phyloP scores from a whole-genome alignment of 2,113 vertebrate genomes.

The Sebastes schlegelii region DNA sequence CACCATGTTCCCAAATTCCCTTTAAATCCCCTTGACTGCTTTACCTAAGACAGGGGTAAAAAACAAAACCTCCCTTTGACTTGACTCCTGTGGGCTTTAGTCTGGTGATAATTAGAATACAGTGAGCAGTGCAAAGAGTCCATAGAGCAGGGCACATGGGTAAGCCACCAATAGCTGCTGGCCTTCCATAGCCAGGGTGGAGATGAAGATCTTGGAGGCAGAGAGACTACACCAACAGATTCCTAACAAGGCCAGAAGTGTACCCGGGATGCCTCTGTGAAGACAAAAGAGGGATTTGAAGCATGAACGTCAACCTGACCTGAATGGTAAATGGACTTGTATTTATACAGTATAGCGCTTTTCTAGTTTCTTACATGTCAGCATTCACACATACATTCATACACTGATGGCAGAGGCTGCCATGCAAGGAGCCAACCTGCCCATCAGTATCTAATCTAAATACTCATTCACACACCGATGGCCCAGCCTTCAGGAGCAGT shows the following conservation, averaged over 20 bases:
- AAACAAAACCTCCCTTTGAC: neutral
- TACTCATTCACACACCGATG: too few species aligned
- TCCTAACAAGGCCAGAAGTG: constrained; percentile 80
- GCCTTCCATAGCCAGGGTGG: constrained; percentile 90
- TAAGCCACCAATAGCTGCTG: constrained; percentile 92
- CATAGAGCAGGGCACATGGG: constrained; percentile 91
- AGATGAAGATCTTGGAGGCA: constrained; percentile 92
- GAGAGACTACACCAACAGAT: constrained; percentile 92
- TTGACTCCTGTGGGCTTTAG: neutral
- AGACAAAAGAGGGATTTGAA: constrained; percentile 31
- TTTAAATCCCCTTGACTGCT: neutral
- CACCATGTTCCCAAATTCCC: neutral
- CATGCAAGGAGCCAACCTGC: too few species aligned
- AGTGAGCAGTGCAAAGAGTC: constrained; percentile 90
- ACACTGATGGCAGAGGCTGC: too few species aligned
- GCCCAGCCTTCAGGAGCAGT: too few species aligned
- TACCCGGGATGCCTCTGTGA: constrained; percentile 84
- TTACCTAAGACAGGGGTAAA: neutral
- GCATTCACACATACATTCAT: too few species aligned
- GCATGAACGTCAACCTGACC: constrained; percentile 14
- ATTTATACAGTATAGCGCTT: too few species aligned
- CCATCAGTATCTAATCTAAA: too few species aligned
- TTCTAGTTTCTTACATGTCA: too few species aligned
- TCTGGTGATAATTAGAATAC: constrained; percentile 82
- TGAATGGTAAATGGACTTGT: too few species aligned